Conservation (phyloP, 2,888 invertebrate species). For the Torymus tubicola region DNA sequence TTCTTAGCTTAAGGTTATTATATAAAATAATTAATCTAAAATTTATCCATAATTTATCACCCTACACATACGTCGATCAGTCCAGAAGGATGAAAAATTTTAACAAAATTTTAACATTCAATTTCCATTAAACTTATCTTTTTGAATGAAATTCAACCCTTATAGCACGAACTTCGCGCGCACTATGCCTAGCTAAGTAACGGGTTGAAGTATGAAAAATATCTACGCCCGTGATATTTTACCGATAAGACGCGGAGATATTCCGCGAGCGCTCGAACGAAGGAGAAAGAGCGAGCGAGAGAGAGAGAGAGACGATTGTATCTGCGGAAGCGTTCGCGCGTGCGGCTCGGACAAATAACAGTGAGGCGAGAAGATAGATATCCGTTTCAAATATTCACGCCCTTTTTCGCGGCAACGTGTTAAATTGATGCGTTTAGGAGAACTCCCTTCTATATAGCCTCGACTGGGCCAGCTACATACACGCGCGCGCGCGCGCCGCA, state of each 20-base stretch:
- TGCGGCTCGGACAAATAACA: conserved; percentile 66
- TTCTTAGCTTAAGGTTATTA: no score
- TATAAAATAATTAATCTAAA: no score
- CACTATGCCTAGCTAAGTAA: background rate
- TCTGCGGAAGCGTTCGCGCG: conserved; percentile 57
- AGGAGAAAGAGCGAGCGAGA: conserved; percentile 7
- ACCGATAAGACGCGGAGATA: conserved; percentile 35
- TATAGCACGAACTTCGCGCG: background rate
- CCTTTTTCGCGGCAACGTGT: conserved; percentile 66
- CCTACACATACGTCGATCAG: no score
- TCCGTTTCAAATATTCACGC: conserved; percentile 76
- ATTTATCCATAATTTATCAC: no score
- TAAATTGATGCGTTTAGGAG: conserved; percentile 76
- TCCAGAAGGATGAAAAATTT: no score
- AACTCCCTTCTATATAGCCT: conserved; percentile 70
- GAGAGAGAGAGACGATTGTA: conserved; percentile 53
- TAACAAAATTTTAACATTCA: no score
- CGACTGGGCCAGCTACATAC: no score
- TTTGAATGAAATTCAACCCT: no score
- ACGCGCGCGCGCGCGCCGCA: conserved; percentile 59
- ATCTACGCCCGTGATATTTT: conserved; percentile 14
- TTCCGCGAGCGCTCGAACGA: background rate
- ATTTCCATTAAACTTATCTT: no score
- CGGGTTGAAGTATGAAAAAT: no score
- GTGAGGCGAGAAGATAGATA: conserved; percentile 74